These are phyloP conservation scores for Hydraecia micacea DNA, from an alignment of 2,888 invertebrate species.

Conservation along the genomic window DNA sequence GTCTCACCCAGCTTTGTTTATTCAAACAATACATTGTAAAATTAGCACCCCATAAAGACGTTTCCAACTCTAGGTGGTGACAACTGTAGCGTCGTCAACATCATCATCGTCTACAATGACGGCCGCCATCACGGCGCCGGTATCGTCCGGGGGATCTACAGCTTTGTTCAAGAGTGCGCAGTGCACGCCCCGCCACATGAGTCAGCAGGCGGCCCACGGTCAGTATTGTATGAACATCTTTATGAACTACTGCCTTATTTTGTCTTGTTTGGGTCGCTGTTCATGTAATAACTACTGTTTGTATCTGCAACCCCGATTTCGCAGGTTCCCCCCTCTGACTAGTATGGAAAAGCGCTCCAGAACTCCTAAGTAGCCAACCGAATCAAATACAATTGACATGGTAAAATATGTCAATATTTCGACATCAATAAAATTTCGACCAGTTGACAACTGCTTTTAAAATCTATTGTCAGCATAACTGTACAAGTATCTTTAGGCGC, in stretches of 20 bases:
- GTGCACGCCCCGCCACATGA: slow-evolving; percentile 77
- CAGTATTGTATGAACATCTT: slow-evolving; percentile 48
- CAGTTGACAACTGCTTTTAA: neutral
- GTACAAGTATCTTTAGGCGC: neutral
- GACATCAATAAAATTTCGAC: neutral
- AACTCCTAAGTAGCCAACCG: neutral
- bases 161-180: slow-evolving; percentile 79
- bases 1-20: neutral
- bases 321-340: neutral
- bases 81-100: slow-evolving; percentile 79
- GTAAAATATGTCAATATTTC: neutral
- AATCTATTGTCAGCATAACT: neutral
- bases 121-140: slow-evolving; percentile 72
- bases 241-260: slow-evolving; percentile 26
- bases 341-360: neutral
- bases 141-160: slow-evolving; percentile 64
- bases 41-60: neutral
- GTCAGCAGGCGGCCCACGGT: slow-evolving; percentile 80
- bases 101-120: slow-evolving; percentile 75
- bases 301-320: neutral
- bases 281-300: neutral
- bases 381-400: neutral
- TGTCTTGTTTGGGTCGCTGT: slow-evolving; percentile 39
- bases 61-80: slow-evolving; percentile 74
- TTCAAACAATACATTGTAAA: neutral